Base-by-base conservation (phyloP, 2,888 invertebrate species). In the Amiota mariae region DNA sequence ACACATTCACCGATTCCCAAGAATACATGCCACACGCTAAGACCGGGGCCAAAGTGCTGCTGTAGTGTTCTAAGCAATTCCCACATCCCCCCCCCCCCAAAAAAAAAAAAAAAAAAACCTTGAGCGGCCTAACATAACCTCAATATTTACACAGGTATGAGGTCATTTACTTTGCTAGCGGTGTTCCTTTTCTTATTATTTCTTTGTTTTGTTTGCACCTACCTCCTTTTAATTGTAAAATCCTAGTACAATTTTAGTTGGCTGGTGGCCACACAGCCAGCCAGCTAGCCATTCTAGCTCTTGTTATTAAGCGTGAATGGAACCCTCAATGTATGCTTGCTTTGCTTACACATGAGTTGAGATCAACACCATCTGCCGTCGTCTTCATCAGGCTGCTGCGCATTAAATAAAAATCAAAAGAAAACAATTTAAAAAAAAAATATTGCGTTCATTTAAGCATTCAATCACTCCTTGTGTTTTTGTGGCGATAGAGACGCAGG, bases 101-200 rank as follows among this genome's bases (percentile, higher is more conserved):
- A n/a, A n/a, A n/a, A n/a, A n/a, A n/a, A n/a, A n/a, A n/a, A 66
- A 66, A n/a, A 12, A 12, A 18, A 47, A 47, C 47, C 66, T 46
- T 66, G 10, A 47, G 47, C 48, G 15, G 9, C 13, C 24, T 54
- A 68, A 51, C 68, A 51, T 68, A 68, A 68, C 68, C 68, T 68
- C 51, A 13, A 59, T 70, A 54, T 72, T 72, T 78, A 70, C 47
- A 56, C 74, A 73, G 71, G 70, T 73, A 85, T 83, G 83, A 83
- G 85, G 83, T 83, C 83, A 83, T 82, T 83, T 85, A 84, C 82
- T 84, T n/a, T 6, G 36, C 36, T 36, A 36, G 36, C 36, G 36
- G n/a, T 54, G n/a, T 15, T 13, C 54, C 54, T 54, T 54, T n/a
- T n/a, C n/a, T 2, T 15, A 9, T 54, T 54, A 15, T 9, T 54